Conservation (phyloP, 2,797 vertebrate species). For the Crax fasciolata region DNA sequence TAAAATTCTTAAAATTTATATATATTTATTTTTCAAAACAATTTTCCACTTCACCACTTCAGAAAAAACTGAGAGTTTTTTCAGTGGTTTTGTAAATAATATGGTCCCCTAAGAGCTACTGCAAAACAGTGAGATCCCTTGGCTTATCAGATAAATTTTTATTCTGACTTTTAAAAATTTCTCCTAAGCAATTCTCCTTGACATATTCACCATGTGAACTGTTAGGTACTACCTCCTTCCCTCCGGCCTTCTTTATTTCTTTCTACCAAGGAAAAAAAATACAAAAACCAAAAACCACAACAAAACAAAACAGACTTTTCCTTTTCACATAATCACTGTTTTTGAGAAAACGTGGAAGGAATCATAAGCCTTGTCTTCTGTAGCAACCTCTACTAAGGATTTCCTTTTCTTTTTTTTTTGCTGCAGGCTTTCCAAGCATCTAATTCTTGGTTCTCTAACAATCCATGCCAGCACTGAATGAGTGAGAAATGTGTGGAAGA, state of each 20-base stretch:
- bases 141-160: neutral
- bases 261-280: neutral
- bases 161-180: neutral
- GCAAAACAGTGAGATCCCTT: neutral
- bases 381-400: neutral
- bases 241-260: neutral
- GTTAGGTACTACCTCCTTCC: neutral
- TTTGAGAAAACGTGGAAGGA: neutral
- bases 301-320: neutral
- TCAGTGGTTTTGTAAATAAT: neutral
- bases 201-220: neutral
- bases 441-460: neutral
- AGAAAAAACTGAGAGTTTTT: neutral
- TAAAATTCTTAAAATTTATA: neutral
- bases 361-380: neutral
- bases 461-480: neutral
- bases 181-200: neutral
- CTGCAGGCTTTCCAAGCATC: neutral
- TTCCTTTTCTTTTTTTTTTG: neutral
- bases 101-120: neutral
- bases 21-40: neutral
- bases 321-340: neutral
- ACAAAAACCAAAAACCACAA: neutral
- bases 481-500: neutral
- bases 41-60: neutral